Evolutionary conservation across 2,888 invertebrate species (phyloP).

Genomic region (Rhingia rostrata): DNA sequence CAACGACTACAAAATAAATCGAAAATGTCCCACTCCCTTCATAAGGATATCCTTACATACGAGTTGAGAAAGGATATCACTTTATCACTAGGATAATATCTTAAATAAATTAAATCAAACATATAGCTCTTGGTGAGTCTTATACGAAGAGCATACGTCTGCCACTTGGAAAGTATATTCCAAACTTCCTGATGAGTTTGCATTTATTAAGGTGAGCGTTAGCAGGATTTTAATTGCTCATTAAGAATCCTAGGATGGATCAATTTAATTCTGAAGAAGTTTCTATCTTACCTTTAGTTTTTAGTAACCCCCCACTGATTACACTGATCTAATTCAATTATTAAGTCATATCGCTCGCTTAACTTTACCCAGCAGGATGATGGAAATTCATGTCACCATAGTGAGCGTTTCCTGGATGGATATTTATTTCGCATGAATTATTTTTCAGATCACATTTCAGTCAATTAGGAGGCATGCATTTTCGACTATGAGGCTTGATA

Average conservation of each 20-base stretch:
- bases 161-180: slow-evolving; percentile 5
- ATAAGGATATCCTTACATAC: slow-evolving; percentile 6
- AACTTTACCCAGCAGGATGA: neutral
- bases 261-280: slow-evolving; percentile 55
- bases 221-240: slow-evolving; percentile 64
- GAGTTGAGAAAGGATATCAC: slow-evolving; percentile 27
- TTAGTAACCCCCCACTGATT: neutral
- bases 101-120: slow-evolving; percentile 57
- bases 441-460: too few species aligned
- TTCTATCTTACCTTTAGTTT: neutral
- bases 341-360: slow-evolving; percentile 40
- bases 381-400: neutral
- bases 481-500: too few species aligned
- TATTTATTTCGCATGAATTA: too few species aligned
- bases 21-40: slow-evolving; percentile 21
- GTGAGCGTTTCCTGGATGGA: too few species aligned
- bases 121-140: neutral
- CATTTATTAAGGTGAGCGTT: slow-evolving; percentile 50
- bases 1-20: slow-evolving; percentile 14
- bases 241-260: slow-evolving; percentile 57
- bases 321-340: slow-evolving; percentile 61
- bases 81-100: slow-evolving; percentile 50
- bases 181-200: slow-evolving; percentile 65
- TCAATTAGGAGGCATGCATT: too few species aligned
- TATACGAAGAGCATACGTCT: neutral